Percentiles rank a stretch among this genome's conserved stretches.
phyloP scores from a whole-genome alignment of 2,888 invertebrate genomes.

The Ceraclea dissimilis region DNA sequence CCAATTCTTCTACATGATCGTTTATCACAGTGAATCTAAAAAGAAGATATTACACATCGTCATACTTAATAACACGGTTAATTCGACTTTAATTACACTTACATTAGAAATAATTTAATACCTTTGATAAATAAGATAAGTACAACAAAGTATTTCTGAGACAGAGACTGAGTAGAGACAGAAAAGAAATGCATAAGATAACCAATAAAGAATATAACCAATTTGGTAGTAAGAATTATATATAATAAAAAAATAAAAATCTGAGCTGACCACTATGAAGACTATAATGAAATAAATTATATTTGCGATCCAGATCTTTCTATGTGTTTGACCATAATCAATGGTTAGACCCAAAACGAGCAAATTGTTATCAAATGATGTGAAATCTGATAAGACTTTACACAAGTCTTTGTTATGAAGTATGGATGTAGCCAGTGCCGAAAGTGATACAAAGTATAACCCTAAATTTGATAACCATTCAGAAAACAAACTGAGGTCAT shows the following conservation, averaged over 20 bases:
- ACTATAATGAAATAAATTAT: neutral
- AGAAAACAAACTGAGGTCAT: slow-evolving; percentile 15
- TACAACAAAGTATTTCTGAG: slow-evolving; percentile 10
- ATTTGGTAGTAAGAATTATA: neutral
- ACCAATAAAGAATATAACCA: slow-evolving; percentile 12
- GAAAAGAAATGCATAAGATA: slow-evolving; percentile 5
- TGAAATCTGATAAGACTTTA: slow-evolving; percentile 8
- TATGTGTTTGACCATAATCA: too few relatives aligned
- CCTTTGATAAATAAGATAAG: slow-evolving; percentile 18
- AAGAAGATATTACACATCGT: neutral
- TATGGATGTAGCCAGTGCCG: neutral
- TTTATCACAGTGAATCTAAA: neutral
- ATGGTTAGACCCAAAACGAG: neutral
- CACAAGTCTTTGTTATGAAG: slow-evolving; percentile 10
- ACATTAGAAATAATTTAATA: too few relatives aligned
- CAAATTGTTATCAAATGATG: slow-evolving; percentile 15
- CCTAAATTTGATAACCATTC: slow-evolving; percentile 13
- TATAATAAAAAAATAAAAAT: slow-evolving; percentile 11
- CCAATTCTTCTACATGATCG: too few relatives aligned
- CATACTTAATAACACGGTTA: too few relatives aligned
- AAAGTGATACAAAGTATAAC: neutral
- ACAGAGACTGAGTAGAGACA: slow-evolving; percentile 10
- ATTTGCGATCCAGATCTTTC: too few relatives aligned
- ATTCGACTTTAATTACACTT: too few relatives aligned
- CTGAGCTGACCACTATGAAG: neutral